These are phyloP conservation scores for Pelosia muscerda DNA, from an alignment of 2,888 invertebrate genomes.

Conservation along the genomic window DNA sequence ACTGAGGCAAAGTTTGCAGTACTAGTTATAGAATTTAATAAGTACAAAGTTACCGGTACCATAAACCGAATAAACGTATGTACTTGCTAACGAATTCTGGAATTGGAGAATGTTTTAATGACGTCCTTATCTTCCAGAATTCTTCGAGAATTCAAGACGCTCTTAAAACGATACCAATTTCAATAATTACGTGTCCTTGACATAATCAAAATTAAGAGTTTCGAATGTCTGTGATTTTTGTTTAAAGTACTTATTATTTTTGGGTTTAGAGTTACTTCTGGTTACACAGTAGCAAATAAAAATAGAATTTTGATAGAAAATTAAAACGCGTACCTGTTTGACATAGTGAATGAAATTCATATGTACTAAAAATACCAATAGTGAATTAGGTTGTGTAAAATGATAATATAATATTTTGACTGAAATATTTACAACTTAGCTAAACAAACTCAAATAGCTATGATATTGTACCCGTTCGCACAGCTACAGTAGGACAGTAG, in stretches of 20 bases:
- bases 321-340: background rate
- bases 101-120: constrained; percentile 54
- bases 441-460: no score
- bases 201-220: constrained; percentile 43
- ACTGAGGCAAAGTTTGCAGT: constrained; percentile 24
- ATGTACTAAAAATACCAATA: no score
- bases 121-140: constrained; percentile 51
- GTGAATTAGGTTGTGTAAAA: background rate
- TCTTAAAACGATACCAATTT: constrained; percentile 54
- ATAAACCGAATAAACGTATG: constrained; percentile 40
- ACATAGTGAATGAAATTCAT: background rate
- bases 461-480: no score
- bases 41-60: constrained; percentile 38
- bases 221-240: constrained; percentile 29
- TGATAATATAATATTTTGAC: background rate
- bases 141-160: constrained; percentile 43
- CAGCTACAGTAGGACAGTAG: no score
- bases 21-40: constrained; percentile 28
- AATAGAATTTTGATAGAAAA: background rate
- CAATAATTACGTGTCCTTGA: constrained; percentile 49
- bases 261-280: constrained; percentile 4
- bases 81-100: constrained; percentile 42
- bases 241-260: constrained; percentile 8
- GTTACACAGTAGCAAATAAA: background rate
- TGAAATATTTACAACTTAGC: background rate